Conservation (phyloP, 2,888 invertebrate genomes). For the Aquatica leii region DNA sequence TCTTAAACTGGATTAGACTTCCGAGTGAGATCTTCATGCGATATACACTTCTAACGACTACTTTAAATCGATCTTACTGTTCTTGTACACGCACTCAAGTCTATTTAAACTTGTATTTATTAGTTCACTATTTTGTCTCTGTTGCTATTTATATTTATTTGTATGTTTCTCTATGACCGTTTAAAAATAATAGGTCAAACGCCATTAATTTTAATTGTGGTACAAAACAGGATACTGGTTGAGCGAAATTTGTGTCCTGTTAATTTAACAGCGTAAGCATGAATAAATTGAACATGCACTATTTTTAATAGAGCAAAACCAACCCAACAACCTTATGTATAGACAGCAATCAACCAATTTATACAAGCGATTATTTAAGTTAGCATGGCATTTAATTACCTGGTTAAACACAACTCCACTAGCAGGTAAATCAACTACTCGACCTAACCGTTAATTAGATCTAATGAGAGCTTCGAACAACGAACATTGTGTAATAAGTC, state of each 20-base stretch:
- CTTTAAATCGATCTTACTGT: constrained; percentile 54
- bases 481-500: constrained; percentile 42
- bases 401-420: constrained; percentile 39
- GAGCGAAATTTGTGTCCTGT: constrained; percentile 4
- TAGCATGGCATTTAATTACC: constrained; percentile 47
- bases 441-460: constrained; percentile 45
- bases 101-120: constrained; percentile 31
- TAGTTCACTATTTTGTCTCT: constrained; percentile 23
- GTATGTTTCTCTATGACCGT: not conserved
- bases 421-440: constrained; percentile 39
- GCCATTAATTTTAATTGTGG: too few relatives aligned
- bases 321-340: constrained; percentile 27
- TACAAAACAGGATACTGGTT: not conserved
- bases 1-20: constrained; percentile 55
- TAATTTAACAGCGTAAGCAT: constrained; percentile 7
- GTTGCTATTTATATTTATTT: not conserved
- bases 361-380: constrained; percentile 45
- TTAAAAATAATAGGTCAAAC: too few relatives aligned
- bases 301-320: constrained; percentile 32
- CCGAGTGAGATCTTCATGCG: constrained; percentile 54
- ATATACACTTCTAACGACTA: constrained; percentile 55
- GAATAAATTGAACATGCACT: constrained; percentile 22
- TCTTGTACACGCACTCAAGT: constrained; percentile 47
- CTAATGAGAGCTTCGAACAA: constrained; percentile 44
- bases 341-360: constrained; percentile 43